A percentile compares a stretch with the other conserved stretches of the same genome.
Conservation (phyloP, 2,888 invertebrate species). For the Tachina grossa region DNA sequence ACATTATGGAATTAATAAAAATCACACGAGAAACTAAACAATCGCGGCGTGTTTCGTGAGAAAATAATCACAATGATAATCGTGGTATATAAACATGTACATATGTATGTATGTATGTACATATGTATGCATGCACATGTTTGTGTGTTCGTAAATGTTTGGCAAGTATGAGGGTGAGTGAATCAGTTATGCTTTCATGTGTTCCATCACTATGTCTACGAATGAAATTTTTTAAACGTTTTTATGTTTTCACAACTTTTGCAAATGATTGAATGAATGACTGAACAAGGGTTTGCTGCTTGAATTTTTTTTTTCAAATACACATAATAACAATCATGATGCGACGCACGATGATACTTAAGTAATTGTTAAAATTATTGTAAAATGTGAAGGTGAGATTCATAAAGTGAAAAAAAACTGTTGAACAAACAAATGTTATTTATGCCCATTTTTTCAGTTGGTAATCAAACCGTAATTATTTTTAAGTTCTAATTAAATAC, state of each 20-base stretch:
- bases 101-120: not conserved
- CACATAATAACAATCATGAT: conserved; percentile 58
- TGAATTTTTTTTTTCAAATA: conserved; percentile 34
- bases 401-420: not conserved
- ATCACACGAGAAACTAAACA: conserved; percentile 80
- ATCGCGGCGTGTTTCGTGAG: conserved; percentile 72
- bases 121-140: no score
- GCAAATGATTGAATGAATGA: conserved; percentile 32
- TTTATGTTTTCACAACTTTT: conserved; percentile 52
- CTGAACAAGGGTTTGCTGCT: conserved; percentile 49
- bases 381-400: not conserved
- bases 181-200: not conserved
- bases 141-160: conserved; percentile 1
- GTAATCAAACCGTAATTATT: no score
- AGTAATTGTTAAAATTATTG: conserved; percentile 44
- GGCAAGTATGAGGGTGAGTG: conserved; percentile 66
- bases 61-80: conserved; percentile 56
- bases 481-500: no score
- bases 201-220: conserved; percentile 37
- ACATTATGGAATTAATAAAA: conserved; percentile 71
- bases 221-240: conserved; percentile 23
- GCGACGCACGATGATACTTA: conserved; percentile 41
- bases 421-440: no score
- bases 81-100: conserved; percentile 35
- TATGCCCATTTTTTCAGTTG: no score